These are phyloP conservation scores for Onychorhynchus coronatus DNA, from an alignment of 2,113 vertebrate species.

Conservation along the genomic window DNA sequence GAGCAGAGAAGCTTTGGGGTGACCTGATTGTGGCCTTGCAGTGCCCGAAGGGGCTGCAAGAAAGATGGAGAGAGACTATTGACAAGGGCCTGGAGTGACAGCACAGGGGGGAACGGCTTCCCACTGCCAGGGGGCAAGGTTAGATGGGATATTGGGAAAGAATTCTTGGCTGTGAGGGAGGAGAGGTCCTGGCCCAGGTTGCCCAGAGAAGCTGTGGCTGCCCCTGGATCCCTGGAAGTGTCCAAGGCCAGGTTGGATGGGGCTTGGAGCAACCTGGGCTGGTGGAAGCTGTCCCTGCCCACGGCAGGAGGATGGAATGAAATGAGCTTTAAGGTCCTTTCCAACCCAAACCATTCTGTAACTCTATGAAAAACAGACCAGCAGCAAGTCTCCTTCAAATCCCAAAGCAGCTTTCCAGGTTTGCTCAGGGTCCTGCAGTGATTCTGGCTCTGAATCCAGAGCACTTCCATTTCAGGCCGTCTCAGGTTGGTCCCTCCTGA, in stretches of 20 bases:
- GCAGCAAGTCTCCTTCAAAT: neutral
- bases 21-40: neutral
- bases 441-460: neutral
- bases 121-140: neutral
- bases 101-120: neutral
- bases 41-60: neutral
- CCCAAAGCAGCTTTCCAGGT: neutral
- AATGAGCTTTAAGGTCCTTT: rapidly evolving
- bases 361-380: neutral
- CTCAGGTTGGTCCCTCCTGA: neutral
- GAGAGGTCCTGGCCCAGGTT: neutral
- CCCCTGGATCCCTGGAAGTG: neutral
- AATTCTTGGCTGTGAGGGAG: neutral
- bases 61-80: neutral
- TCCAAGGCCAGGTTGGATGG: neutral
- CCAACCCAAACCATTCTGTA: neutral
- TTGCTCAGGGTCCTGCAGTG: neutral
- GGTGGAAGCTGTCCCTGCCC: neutral
- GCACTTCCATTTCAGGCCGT: neutral
- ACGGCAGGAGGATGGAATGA: rapidly evolving
- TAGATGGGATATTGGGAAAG: rapidly evolving
- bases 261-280: neutral
- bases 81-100: neutral
- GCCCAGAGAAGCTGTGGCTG: neutral
- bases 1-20: neutral